Conservation (phyloP, 2,113 vertebrate genomes). For the Copsychus sechellarum region DNA sequence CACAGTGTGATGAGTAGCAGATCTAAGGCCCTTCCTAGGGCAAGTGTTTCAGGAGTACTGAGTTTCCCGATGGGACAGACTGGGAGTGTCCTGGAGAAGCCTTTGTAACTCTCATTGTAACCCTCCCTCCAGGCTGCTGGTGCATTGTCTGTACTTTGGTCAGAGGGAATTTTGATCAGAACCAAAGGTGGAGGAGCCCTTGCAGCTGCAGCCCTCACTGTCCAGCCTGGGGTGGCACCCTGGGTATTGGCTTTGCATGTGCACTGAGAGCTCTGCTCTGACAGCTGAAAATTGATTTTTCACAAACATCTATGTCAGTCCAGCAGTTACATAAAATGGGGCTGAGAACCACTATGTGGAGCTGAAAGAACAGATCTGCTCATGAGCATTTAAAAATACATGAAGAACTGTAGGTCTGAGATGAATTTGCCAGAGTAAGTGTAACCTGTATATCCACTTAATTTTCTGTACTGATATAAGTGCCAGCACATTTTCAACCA, state of each 20-base stretch:
- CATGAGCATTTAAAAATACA: neutral
- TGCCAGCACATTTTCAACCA: neutral
- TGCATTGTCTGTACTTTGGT: fast-evolving
- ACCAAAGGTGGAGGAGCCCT: neutral
- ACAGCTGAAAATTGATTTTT: neutral
- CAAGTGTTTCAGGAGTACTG: fast-evolving
- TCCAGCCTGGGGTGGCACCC: neutral
- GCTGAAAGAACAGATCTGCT: constrained; percentile 2
- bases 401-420: neutral
- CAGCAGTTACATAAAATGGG: neutral
- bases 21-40: neutral
- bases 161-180: neutral
- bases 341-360: neutral
- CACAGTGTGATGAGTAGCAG: neutral
- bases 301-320: neutral
- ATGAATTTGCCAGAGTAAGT: neutral
- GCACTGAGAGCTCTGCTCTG: neutral
- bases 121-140: fast-evolving
- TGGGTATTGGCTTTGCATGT: neutral
- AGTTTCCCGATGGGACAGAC: neutral
- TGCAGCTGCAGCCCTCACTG: neutral
- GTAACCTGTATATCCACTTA: neutral
- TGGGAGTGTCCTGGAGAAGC: neutral
- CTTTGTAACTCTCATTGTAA: neutral
- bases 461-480: neutral